A percentile compares a stretch with the other conserved stretches of the same genome.
These are phyloP conservation scores for Chromoteleia sp. DNA, from an alignment of 2,888 invertebrate species.

Conservation along the genomic window DNA sequence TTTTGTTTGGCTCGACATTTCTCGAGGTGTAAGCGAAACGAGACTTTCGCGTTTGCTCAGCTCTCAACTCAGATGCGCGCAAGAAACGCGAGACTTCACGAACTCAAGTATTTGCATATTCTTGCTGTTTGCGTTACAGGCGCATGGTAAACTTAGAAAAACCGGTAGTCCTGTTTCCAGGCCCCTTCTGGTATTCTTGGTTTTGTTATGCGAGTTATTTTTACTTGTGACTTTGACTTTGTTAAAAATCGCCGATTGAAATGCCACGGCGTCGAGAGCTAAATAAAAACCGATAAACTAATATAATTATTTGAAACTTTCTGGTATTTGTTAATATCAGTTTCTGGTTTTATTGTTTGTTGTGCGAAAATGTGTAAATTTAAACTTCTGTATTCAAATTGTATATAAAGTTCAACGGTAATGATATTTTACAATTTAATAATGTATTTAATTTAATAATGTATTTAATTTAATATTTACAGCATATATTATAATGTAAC, in stretches of 20 bases:
- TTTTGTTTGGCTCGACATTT: slow-evolving; percentile 31
- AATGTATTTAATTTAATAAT: no score
- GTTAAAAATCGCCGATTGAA: not conserved
- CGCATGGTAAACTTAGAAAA: slow-evolving; percentile 43
- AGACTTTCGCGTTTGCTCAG: slow-evolving; percentile 47
- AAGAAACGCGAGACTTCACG: slow-evolving; percentile 41
- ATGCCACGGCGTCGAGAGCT: not conserved
- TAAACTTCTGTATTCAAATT: no score
- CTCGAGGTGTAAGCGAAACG: slow-evolving; percentile 52
- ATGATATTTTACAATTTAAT: no score
- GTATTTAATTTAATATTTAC: no score
- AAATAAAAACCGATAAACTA: not conserved
- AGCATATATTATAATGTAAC: no score
- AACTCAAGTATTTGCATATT: slow-evolving; percentile 63
- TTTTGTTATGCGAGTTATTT: slow-evolving; percentile 29
- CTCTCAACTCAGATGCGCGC: slow-evolving; percentile 40
- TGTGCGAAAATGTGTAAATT: no score
- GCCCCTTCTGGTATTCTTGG: slow-evolving; percentile 38
- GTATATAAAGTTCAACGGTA: no score
- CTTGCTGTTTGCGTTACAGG: slow-evolving; percentile 54
- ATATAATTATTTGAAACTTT: no score
- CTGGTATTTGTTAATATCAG: no score
- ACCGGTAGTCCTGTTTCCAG: slow-evolving; percentile 66
- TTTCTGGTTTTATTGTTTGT: no score
- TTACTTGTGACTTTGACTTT: slow-evolving; percentile 1